phyloP scores from a whole-genome alignment of 2,797 vertebrate species.

The Tadarida brasiliensis region DNA sequence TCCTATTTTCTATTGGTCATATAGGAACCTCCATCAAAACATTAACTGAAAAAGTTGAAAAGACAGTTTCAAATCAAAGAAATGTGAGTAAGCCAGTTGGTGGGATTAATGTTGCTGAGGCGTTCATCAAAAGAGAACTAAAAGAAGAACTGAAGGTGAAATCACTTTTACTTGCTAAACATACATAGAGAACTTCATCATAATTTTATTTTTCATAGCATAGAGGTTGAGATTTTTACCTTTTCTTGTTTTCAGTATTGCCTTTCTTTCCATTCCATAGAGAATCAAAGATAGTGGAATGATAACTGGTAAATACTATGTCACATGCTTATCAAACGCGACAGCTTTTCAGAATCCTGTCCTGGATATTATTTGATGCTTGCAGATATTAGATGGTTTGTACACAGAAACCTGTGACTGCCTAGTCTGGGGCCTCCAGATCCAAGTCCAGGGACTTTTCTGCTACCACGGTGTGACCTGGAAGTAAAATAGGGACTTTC shows the following conservation, averaged over 20 bases:
- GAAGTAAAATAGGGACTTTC: neutral
- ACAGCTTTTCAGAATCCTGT: neutral
- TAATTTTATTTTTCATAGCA: neutral
- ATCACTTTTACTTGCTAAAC: neutral
- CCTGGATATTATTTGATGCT: accelerated
- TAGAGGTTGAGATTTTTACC: neutral
- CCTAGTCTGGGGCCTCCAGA: neutral
- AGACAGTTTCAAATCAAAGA: conserved; percentile 78
- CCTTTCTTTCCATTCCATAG: neutral
- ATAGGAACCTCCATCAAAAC: conserved; percentile 85
- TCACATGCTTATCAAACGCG: too few relatives aligned
- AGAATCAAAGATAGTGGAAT: neutral
- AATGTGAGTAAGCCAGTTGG: conserved; percentile 83
- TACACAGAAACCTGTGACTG: neutral
- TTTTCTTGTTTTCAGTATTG: neutral
- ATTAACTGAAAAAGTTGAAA: conserved; percentile 85
- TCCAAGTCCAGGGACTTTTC: neutral
- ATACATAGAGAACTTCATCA: neutral
- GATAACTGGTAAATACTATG: neutral
- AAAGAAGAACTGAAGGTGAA: conserved; percentile 88
- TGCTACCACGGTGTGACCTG: too few relatives aligned
- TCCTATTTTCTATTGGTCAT: conserved; percentile 65
- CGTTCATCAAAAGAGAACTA: conserved; percentile 82
- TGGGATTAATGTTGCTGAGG: conserved; percentile 81
- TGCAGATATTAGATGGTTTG: neutral